Conservation (phyloP, 37 sponge, comb jelly and placozoan species). For the Aphrocallistes beatrix region DNA sequence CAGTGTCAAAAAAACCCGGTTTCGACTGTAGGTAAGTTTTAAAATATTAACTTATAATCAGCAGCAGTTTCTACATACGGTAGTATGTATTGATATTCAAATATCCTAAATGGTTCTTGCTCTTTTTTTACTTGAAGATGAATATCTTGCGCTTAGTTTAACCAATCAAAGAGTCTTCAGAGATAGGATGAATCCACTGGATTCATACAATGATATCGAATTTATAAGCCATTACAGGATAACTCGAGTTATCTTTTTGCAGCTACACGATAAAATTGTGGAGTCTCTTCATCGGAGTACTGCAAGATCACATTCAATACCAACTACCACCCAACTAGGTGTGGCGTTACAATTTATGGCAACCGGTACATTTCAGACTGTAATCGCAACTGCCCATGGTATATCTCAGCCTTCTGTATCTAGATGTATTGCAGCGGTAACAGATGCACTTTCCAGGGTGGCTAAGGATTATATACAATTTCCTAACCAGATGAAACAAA, state of each 20-base stretch:
- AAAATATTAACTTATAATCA: background rate
- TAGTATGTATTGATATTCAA: background rate
- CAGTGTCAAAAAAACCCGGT: no score
- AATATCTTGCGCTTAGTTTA: background rate
- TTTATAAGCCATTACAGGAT: background rate
- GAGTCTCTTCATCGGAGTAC: background rate
- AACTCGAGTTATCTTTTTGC: background rate
- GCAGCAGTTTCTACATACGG: background rate
- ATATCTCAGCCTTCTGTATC: background rate
- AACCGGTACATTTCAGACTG: background rate
- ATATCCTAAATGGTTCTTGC: background rate
- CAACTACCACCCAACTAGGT: background rate
- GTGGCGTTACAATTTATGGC: background rate
- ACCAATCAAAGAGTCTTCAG: background rate
- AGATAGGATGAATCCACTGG: background rate
- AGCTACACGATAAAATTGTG: background rate
- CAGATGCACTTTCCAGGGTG: background rate
- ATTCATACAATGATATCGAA: background rate
- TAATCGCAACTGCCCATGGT: background rate
- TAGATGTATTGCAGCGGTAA: background rate
- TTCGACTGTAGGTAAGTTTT: background rate
- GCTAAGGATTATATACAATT: background rate
- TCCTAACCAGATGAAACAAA: background rate
- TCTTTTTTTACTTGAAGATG: background rate
- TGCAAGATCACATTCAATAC: background rate